A percentile compares a stretch with the other conserved stretches of the same genome.
These are phyloP conservation scores for Urechis unicinctus DNA, from an alignment of 2,888 invertebrate species.

Conservation along the genomic window DNA sequence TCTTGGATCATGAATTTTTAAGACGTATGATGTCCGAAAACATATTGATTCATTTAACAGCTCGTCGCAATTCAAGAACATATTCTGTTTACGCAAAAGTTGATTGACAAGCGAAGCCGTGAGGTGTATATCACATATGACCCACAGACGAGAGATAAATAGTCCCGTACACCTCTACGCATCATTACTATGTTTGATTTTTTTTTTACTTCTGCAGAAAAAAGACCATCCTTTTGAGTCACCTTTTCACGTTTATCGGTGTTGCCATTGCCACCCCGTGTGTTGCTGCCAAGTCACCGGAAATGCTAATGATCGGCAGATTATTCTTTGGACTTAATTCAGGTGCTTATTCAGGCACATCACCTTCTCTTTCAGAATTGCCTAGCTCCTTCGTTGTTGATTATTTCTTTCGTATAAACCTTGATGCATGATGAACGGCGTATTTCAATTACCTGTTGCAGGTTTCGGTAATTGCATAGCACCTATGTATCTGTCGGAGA, in stretches of 20 bases:
- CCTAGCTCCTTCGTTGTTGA: background rate
- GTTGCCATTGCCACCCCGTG: constrained; percentile 64
- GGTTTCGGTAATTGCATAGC: constrained; percentile 81
- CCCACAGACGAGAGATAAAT: no score
- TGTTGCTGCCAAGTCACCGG: constrained; percentile 59
- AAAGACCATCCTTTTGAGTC: constrained; percentile 72
- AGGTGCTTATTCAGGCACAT: constrained; percentile 51
- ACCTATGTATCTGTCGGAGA: constrained; percentile 83
- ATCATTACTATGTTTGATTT: no score
- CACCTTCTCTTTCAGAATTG: background rate
- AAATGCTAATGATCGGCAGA: constrained; percentile 70
- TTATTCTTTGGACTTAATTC: constrained; percentile 73
- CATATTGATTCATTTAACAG: no score
- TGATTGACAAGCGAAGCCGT: no score
- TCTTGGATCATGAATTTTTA: no score
- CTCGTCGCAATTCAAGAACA: no score
- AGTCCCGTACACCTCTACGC: no score
- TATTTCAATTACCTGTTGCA: constrained; percentile 16
- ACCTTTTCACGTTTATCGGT: constrained; percentile 65
- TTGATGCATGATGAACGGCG: background rate
- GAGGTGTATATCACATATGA: no score
- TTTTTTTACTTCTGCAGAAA: constrained; percentile 59
- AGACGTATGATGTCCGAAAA: no score
- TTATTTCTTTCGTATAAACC: background rate
- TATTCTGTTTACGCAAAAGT: no score